phyloP scores from a whole-genome alignment of 1,140 invertebrate genomes.

The Augochlora pura region DNA sequence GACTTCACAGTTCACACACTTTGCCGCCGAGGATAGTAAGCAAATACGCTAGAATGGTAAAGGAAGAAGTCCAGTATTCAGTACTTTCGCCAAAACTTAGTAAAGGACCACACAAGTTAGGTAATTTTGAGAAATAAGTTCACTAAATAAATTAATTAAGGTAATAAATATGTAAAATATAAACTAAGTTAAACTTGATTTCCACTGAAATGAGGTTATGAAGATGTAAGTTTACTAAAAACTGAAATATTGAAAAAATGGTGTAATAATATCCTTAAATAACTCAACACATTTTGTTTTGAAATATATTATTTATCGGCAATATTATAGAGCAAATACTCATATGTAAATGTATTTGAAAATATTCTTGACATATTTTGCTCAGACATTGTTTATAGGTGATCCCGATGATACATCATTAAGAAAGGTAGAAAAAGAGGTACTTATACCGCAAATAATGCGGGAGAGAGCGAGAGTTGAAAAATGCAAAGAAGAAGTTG shows the following conservation, averaged over 20 bases:
- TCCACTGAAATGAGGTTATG: slow-evolving; percentile 7
- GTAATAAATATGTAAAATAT: not conserved
- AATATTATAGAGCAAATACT: not conserved
- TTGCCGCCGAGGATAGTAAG: not conserved
- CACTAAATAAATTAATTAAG: not conserved
- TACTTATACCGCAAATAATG: slow-evolving; percentile 92
- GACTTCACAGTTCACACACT: not conserved
- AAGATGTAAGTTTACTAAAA: not conserved
- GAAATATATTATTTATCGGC: not conserved
- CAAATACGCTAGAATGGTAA: slow-evolving; percentile 8
- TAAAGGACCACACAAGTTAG: slow-evolving; percentile 82
- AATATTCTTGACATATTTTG: slow-evolving; percentile 7
- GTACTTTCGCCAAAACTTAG: slow-evolving; percentile 75
- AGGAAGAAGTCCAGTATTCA: slow-evolving; percentile 9
- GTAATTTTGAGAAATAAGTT: slow-evolving; percentile 67
- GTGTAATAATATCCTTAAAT: not conserved
- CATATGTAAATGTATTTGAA: not conserved
- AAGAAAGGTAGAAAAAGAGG: slow-evolving; percentile 91
- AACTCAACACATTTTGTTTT: not conserved
- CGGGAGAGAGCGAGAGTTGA: slow-evolving; percentile 88
- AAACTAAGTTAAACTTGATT: not conserved
- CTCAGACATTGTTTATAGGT: slow-evolving; percentile 81
- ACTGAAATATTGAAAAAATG: not conserved
- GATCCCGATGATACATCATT: slow-evolving; percentile 91
- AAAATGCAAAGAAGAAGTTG: slow-evolving; percentile 88